Percentiles rank a stretch among this genome's conserved stretches.
These are phyloP conservation scores for Eupithecia insigniata DNA, from an alignment of 2,888 invertebrate genomes.

Conservation along the genomic window DNA sequence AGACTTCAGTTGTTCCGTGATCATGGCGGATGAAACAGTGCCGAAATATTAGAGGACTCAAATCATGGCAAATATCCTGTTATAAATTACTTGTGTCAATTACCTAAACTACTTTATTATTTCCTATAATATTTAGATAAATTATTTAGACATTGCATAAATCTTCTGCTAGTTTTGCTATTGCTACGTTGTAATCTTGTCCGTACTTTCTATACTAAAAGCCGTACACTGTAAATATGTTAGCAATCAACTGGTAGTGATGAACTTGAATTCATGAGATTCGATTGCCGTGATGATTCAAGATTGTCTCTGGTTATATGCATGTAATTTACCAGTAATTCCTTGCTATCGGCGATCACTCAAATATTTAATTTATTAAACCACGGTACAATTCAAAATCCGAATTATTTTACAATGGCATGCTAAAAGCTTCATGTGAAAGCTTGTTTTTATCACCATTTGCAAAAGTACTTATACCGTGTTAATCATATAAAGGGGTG, in stretches of 20 bases:
- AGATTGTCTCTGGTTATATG: neutral
- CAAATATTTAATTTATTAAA: neutral
- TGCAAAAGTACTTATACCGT: neutral
- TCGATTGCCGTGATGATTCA: constrained; percentile 12
- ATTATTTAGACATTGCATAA: neutral
- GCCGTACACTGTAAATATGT: neutral
- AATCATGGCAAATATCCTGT: too few relatives aligned
- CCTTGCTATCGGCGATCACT: neutral
- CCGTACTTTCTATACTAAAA: neutral
- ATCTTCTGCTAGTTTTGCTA: neutral
- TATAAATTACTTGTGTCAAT: too few relatives aligned
- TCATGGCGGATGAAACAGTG: too few relatives aligned
- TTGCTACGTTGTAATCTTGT: neutral
- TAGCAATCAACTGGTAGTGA: constrained; percentile 9
- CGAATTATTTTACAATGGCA: neutral
- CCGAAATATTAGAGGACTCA: too few relatives aligned
- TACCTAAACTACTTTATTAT: neutral
- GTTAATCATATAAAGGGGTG: constrained; percentile 14
- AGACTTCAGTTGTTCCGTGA: too few relatives aligned
- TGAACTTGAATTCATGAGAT: constrained; percentile 10
- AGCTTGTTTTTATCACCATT: neutral
- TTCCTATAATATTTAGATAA: neutral
- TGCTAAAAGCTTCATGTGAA: neutral
- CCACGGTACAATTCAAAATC: neutral
- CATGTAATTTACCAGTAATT: constrained; percentile 1